These are phyloP conservation scores for Acrocephalus scirpaceus DNA, from an alignment of 2,797 vertebrate genomes.

Conservation along the genomic window DNA sequence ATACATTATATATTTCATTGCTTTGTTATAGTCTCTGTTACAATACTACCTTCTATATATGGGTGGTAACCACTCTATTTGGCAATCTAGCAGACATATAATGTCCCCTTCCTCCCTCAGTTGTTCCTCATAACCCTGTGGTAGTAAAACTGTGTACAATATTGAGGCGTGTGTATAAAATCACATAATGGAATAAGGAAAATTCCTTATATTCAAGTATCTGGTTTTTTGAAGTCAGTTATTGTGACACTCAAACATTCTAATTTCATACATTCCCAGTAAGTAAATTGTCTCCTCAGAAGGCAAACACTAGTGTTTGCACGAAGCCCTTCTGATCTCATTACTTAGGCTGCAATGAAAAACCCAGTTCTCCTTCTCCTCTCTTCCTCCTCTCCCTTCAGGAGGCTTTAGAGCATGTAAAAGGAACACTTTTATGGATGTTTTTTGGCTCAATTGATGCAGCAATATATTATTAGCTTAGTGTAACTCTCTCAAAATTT, in stretches of 20 bases:
- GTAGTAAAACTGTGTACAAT: neutral
- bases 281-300: neutral
- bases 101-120: neutral
- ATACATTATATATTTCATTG: neutral
- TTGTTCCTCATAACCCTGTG: neutral
- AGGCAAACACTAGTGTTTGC: neutral
- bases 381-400: neutral
- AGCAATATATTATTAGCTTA: neutral
- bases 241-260: neutral
- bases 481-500: slow-evolving; percentile 55
- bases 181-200: neutral
- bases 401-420: neutral
- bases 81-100: neutral
- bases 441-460: slow-evolving; percentile 35
- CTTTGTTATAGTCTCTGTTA: neutral
- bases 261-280: neutral
- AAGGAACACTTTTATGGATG: slow-evolving; percentile 9
- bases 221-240: neutral
- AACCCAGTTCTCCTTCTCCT: neutral
- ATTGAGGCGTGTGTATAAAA: neutral
- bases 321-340: neutral
- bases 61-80: neutral
- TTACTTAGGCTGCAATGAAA: neutral
- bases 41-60: neutral
- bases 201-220: neutral